These are phyloP conservation scores for Electrophaes corylata DNA, from an alignment of 2,888 invertebrate species.

Conservation along the genomic window DNA sequence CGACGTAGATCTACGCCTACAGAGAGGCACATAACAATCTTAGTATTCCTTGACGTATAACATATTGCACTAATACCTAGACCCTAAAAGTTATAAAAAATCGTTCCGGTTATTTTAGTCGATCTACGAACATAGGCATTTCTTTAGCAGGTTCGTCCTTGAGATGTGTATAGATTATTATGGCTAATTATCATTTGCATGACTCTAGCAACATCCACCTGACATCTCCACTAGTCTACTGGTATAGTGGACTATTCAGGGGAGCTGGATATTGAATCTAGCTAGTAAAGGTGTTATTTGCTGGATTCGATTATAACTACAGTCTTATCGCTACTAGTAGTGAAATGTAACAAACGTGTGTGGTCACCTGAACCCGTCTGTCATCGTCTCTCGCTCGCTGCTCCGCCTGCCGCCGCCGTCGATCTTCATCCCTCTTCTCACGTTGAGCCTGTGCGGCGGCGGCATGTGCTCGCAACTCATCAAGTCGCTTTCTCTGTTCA, in stretches of 20 bases:
- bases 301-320: neutral
- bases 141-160: neutral
- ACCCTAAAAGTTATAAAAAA: neutral
- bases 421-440: slow-evolving; percentile 94
- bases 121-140: neutral
- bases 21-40: neutral
- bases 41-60: neutral
- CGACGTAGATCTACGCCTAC: slow-evolving; percentile 22
- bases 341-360: slow-evolving; percentile 19
- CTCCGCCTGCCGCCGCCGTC: slow-evolving; percentile 92
- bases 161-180: neutral
- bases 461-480: slow-evolving; percentile 95
- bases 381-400: slow-evolving; percentile 91
- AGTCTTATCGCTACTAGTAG: slow-evolving; percentile 5
- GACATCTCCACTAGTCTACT: neutral
- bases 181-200: neutral
- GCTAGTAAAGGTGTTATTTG: too few relatives aligned
- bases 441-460: slow-evolving; percentile 94
- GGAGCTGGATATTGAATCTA: too few relatives aligned
- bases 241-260: neutral
- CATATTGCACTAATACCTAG: neutral
- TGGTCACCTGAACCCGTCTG: slow-evolving; percentile 72
- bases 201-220: neutral
- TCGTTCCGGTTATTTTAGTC: neutral
- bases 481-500: slow-evolving; percentile 94